Evolutionary conservation across 2,797 vertebrate species (phyloP).

Genomic region (Spinibarbus caldwelli): DNA sequence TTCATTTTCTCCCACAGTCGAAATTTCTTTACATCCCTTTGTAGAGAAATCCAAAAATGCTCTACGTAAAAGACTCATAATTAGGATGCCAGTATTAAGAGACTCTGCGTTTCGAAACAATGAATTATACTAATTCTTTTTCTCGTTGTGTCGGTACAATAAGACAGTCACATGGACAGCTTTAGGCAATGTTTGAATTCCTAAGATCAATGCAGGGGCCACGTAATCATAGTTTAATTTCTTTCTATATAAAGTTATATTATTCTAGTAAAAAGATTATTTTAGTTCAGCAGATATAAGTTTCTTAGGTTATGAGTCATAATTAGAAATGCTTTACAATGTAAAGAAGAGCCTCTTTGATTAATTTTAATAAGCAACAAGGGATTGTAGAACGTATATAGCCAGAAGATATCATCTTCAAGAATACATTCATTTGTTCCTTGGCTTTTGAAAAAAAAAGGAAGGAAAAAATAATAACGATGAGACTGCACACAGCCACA

Average conservation of each 20-base stretch:
- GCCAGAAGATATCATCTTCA: constrained; percentile 39
- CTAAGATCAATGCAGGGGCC: constrained; percentile 52
- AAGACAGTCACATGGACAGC: constrained; percentile 43
- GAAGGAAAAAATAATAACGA: not conserved
- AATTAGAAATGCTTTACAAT: constrained; percentile 48
- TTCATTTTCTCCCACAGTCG: constrained; percentile 65
- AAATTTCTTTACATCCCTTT: constrained; percentile 71
- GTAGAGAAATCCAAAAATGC: constrained; percentile 63
- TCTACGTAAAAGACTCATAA: constrained; percentile 66
- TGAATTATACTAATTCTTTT: constrained; percentile 56
- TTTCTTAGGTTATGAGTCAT: constrained; percentile 5
- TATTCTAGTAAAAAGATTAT: constrained; percentile 36
- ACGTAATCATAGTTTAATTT: constrained; percentile 36
- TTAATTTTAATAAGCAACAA: constrained; percentile 43
- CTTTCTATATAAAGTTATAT: constrained; percentile 45
- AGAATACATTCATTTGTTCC: constrained; percentile 23
- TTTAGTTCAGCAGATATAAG: constrained; percentile 26
- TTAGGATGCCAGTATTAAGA: constrained; percentile 67
- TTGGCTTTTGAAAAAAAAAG: not conserved
- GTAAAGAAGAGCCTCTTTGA: constrained; percentile 36
- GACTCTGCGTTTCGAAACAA: constrained; percentile 59
- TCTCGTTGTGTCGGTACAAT: constrained; percentile 49
- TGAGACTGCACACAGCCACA: constrained; percentile 2
- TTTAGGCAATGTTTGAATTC: constrained; percentile 56
- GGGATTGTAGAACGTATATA: not conserved